Conservation (phyloP, 2,888 invertebrate species). For the Agrotis clavis region DNA sequence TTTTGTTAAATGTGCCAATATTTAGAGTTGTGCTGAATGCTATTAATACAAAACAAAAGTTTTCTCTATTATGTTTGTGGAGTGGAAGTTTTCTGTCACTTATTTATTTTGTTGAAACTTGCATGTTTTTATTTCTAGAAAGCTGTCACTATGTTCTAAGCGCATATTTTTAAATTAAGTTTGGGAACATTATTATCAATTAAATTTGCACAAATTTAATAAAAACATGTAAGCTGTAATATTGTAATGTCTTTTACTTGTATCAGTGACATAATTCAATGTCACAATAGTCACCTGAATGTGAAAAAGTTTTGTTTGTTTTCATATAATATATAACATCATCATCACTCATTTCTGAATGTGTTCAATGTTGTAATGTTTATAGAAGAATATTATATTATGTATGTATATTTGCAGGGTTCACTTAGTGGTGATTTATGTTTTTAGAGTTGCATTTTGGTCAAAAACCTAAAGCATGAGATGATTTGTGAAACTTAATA, state of each 20-base stretch:
- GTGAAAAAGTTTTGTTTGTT: slow-evolving; percentile 61
- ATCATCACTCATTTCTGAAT: slow-evolving; percentile 56
- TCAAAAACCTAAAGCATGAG: slow-evolving; percentile 74
- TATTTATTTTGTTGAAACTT: slow-evolving; percentile 66
- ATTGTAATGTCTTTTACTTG: slow-evolving; percentile 50
- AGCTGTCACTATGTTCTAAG: slow-evolving; percentile 53
- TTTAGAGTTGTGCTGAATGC: slow-evolving; percentile 63
- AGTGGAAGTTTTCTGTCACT: slow-evolving; percentile 51
- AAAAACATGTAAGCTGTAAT: slow-evolving; percentile 64
- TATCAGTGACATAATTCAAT: slow-evolving; percentile 49
- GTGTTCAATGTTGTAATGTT: slow-evolving; percentile 65
- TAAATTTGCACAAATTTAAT: slow-evolving; percentile 46
- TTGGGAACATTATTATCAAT: slow-evolving; percentile 53
- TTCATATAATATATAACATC: slow-evolving; percentile 50
- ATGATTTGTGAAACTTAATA: slow-evolving; percentile 81
- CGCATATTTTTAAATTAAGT: slow-evolving; percentile 53
- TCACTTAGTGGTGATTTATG: slow-evolving; percentile 75
- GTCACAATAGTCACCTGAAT: slow-evolving; percentile 50
- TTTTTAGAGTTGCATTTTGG: slow-evolving; percentile 84
- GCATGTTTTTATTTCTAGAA: slow-evolving; percentile 64
- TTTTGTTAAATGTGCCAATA: slow-evolving; percentile 73
- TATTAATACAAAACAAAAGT: slow-evolving; percentile 55
- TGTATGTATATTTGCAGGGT: slow-evolving; percentile 68
- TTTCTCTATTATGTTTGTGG: slow-evolving; percentile 56
- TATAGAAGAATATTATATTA: slow-evolving; percentile 61